Conservation (phyloP, 2,797 vertebrate genomes). For the Syngnathus acus region DNA sequence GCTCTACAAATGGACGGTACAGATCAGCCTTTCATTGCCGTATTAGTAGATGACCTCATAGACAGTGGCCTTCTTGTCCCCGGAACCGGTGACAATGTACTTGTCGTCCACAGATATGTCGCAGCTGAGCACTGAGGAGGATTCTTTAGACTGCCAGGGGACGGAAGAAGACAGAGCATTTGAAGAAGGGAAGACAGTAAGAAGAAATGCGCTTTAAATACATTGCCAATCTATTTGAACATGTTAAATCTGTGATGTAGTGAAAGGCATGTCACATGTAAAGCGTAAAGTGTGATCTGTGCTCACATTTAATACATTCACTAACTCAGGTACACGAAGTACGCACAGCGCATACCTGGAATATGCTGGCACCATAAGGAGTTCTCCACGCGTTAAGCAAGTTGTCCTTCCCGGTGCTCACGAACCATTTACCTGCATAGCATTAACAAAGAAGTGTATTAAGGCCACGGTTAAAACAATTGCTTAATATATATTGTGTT, state of each 20-base stretch:
- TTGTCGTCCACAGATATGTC: conserved; percentile 81
- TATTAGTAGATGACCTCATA: conserved; percentile 79
- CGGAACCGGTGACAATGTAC: conserved; percentile 80
- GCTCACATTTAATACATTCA: not conserved
- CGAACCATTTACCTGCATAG: conserved; percentile 78
- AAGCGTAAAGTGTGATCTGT: not conserved
- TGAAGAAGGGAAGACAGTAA: not conserved
- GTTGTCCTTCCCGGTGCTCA: conserved; percentile 82
- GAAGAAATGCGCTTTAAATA: not conserved
- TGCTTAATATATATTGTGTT: not conserved
- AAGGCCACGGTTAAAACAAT: no score
- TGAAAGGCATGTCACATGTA: not conserved
- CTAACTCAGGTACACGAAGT: not conserved
- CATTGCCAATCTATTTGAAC: not conserved
- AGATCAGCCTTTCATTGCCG: conserved; percentile 1
- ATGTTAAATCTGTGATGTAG: no score
- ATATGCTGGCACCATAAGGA: conserved; percentile 81
- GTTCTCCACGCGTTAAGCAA: conserved; percentile 80
- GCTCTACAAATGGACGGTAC: not conserved
- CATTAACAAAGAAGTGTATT: not conserved
- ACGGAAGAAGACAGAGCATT: not conserved
- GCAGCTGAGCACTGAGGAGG: conserved; percentile 77
- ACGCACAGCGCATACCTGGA: conserved; percentile 61
- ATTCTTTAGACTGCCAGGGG: conserved; percentile 73
- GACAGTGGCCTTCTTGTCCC: conserved; percentile 81